phyloP scores from a whole-genome alignment of 2,888 invertebrate species.

The Pollenia labialis region DNA sequence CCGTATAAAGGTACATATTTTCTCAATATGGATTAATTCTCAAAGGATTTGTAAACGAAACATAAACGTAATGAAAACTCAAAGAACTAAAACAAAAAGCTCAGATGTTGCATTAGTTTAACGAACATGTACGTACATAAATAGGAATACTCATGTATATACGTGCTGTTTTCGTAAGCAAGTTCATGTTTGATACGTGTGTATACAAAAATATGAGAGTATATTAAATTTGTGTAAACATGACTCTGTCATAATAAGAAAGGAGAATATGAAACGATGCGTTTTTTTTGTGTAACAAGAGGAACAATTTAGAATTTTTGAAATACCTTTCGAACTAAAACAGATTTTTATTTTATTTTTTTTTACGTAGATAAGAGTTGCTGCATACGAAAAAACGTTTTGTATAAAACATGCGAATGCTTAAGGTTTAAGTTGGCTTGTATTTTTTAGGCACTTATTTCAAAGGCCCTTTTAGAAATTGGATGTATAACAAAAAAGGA shows the following conservation, averaged over 20 bases:
- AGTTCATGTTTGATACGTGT: background rate
- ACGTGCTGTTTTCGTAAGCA: background rate
- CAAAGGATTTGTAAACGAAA: constrained; percentile 52
- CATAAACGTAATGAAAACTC: constrained; percentile 29
- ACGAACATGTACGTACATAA: background rate
- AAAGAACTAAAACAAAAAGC: constrained; percentile 38
- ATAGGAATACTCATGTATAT: background rate
- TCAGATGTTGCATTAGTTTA: constrained; percentile 19
- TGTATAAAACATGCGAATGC: background rate
- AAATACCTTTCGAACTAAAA: too few relatives aligned
- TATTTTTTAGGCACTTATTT: too few relatives aligned
- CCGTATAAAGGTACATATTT: background rate
- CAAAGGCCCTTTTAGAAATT: too few relatives aligned
- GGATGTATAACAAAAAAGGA: too few relatives aligned
- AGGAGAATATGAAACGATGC: background rate
- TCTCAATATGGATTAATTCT: constrained; percentile 30
- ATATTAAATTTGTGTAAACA: constrained; percentile 6
- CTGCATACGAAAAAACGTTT: background rate
- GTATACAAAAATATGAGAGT: constrained; percentile 13
- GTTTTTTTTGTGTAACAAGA: too few relatives aligned
- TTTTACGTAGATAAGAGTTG: background rate
- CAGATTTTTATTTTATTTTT: too few relatives aligned
- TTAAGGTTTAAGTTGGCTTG: background rate
- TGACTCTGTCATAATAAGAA: background rate
- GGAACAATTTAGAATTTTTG: too few relatives aligned